Conservation (phyloP, 2,113 vertebrate genomes). For the Lates calcarifer region DNA sequence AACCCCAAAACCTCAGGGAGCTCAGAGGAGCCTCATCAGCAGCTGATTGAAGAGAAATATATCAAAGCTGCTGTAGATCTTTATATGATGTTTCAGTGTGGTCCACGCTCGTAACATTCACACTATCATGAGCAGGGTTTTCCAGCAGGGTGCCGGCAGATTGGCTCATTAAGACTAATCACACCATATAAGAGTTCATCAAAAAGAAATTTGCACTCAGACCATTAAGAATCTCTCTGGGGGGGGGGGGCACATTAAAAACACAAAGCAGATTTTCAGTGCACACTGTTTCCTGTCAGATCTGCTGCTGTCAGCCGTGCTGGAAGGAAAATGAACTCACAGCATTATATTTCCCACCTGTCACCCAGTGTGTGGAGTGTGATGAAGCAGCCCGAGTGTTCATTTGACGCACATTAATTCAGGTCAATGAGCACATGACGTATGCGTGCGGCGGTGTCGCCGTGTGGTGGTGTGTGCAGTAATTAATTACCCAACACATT, state of each 20-base stretch:
- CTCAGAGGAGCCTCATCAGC: not conserved
- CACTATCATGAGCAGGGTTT: slow-evolving; percentile 38
- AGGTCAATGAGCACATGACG: slow-evolving; percentile 40
- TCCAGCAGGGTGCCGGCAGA: slow-evolving; percentile 52
- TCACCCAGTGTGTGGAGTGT: slow-evolving; percentile 32
- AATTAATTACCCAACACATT: slow-evolving; percentile 16
- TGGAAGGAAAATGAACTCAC: slow-evolving; percentile 21
- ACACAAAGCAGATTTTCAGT: slow-evolving; percentile 14
- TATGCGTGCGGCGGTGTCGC: not conserved
- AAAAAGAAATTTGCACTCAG: slow-evolving; percentile 52
- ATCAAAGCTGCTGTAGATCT: not conserved
- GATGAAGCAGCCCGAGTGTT: slow-evolving; percentile 43
- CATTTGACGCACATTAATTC: slow-evolving; percentile 51
- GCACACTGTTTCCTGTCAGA: slow-evolving; percentile 14
- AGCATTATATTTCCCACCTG: slow-evolving; percentile 45
- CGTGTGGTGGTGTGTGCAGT: slow-evolving; percentile 2
- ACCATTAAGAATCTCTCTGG: slow-evolving; percentile 33
- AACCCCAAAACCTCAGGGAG: not conserved
- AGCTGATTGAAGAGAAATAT: not conserved
- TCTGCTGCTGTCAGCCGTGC: not conserved
- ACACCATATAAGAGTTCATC: slow-evolving; percentile 59
- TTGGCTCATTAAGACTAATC: slow-evolving; percentile 70
- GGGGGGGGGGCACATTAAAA: not conserved
- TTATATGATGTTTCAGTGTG: slow-evolving; percentile 1
- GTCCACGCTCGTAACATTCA: slow-evolving; percentile 48